A percentile compares a stretch with the other conserved stretches of the same genome.
These are phyloP conservation scores for Drosophila dunni DNA, from an alignment of 1,140 invertebrate genomes.

Conservation along the genomic window DNA sequence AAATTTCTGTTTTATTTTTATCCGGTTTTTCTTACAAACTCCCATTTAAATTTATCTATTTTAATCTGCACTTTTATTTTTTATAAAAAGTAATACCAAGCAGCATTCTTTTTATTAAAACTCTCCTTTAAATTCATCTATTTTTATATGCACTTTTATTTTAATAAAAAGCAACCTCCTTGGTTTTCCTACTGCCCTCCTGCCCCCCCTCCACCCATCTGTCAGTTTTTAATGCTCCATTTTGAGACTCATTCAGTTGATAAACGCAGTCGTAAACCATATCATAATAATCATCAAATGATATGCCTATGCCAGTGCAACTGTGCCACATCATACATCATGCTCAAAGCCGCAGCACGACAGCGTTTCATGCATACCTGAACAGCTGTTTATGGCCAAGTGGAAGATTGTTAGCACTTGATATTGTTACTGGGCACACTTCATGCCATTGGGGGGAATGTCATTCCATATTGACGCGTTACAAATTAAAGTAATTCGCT, in stretches of 20 bases:
- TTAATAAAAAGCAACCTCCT: not conserved
- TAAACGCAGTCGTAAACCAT: conserved; percentile 19
- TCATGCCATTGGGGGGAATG: not conserved
- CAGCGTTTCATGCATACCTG: conserved; percentile 70
- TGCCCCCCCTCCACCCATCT: not conserved
- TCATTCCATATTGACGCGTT: conserved; percentile 32
- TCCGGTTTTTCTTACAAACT: too few species aligned
- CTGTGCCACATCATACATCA: conserved; percentile 81
- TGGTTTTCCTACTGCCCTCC: not conserved
- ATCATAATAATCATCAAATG: conserved; percentile 57
- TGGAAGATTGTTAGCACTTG: not conserved
- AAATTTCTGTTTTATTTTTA: too few species aligned
- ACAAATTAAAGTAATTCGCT: conserved; percentile 80
- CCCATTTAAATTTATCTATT: too few species aligned
- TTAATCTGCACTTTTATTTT: not conserved
- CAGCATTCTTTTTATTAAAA: too few species aligned
- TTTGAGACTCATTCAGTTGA: conserved; percentile 18
- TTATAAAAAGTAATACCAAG: not conserved
- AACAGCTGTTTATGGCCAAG: conserved; percentile 49
- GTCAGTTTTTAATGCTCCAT: conserved; percentile 19
- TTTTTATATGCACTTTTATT: not conserved
- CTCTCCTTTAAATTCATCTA: too few species aligned
- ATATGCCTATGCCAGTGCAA: conserved; percentile 56
- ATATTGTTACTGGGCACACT: not conserved
- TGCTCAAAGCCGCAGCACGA: conserved; percentile 39